phyloP scores from a whole-genome alignment of 2,113 vertebrate species.

The Odocoileus hemionus region DNA sequence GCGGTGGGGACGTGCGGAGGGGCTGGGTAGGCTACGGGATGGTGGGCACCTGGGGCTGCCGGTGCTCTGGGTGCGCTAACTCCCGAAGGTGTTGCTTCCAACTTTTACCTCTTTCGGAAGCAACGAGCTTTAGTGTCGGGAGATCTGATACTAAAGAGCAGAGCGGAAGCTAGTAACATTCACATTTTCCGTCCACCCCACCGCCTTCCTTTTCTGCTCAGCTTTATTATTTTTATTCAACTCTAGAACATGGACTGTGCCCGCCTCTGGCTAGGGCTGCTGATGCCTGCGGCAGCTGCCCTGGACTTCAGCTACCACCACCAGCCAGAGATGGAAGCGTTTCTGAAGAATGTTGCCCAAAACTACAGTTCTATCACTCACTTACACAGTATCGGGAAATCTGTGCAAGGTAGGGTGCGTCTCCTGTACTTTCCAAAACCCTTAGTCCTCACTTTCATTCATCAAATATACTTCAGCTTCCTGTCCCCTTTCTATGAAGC shows the following conservation, averaged over 20 bases:
- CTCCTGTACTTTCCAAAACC: background rate
- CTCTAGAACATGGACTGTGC: slow-evolving; percentile 57
- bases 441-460: background rate
- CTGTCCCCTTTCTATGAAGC: background rate
- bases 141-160: background rate
- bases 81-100: background rate
- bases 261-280: slow-evolving; percentile 63
- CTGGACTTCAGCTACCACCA: slow-evolving; percentile 87
- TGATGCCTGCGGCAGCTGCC: slow-evolving; percentile 55
- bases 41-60: background rate
- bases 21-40: background rate
- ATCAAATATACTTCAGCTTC: background rate
- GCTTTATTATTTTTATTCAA: background rate
- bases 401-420: slow-evolving; percentile 83
- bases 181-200: background rate
- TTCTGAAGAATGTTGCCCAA: slow-evolving; percentile 77
- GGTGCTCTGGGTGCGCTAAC: background rate
- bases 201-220: background rate
- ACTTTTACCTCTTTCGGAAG: background rate
- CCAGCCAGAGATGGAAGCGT: slow-evolving; percentile 77
- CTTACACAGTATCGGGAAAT: slow-evolving; percentile 86
- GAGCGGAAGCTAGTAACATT: background rate
- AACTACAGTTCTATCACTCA: slow-evolving; percentile 79
- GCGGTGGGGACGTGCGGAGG: fast-evolving
- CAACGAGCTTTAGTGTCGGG: background rate